These are phyloP conservation scores for Apogon talboti DNA, from an alignment of 2,797 vertebrate genomes.

Conservation along the genomic window DNA sequence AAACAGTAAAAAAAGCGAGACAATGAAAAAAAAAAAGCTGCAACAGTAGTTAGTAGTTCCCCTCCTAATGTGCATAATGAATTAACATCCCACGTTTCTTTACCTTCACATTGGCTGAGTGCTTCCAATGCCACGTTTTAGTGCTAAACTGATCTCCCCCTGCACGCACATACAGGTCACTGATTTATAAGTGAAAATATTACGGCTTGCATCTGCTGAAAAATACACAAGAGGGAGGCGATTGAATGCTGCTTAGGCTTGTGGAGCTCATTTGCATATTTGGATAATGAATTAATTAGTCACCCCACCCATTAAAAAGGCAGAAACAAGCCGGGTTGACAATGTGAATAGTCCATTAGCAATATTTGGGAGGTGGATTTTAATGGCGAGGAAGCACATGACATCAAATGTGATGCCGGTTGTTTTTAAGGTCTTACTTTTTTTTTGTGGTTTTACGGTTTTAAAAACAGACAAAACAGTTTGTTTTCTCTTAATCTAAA, in stretches of 20 bases:
- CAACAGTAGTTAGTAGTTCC: slow-evolving; percentile 4
- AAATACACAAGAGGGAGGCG: slow-evolving; percentile 49
- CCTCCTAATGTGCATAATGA: slow-evolving; percentile 31
- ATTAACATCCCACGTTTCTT: slow-evolving; percentile 9
- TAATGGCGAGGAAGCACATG: slow-evolving; percentile 36
- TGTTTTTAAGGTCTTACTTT: slow-evolving; percentile 21
- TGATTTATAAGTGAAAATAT: slow-evolving; percentile 45
- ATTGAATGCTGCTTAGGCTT: slow-evolving; percentile 57
- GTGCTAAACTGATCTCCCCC: background rate
- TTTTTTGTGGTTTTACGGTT: slow-evolving; percentile 7
- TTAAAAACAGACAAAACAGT: slow-evolving; percentile 13
- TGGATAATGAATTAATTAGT: slow-evolving; percentile 85
- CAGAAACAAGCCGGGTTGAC: slow-evolving; percentile 68
- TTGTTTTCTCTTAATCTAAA: slow-evolving; percentile 24
- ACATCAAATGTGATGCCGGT: slow-evolving; percentile 37
- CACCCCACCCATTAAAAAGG: slow-evolving; percentile 77
- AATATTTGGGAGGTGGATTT: slow-evolving; percentile 60
- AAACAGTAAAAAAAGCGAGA: slow-evolving; percentile 54
- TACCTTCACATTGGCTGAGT: background rate
- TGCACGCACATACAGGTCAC: slow-evolving; percentile 7
- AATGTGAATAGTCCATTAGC: slow-evolving; percentile 70
- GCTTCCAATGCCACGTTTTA: background rate
- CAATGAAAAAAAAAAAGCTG: slow-evolving; percentile 46
- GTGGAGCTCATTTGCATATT: slow-evolving; percentile 82
- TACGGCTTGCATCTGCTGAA: slow-evolving; percentile 30